Evolutionary conservation across 2,797 vertebrate species (phyloP).

Genomic region (Hemitrygon akajei): DNA sequence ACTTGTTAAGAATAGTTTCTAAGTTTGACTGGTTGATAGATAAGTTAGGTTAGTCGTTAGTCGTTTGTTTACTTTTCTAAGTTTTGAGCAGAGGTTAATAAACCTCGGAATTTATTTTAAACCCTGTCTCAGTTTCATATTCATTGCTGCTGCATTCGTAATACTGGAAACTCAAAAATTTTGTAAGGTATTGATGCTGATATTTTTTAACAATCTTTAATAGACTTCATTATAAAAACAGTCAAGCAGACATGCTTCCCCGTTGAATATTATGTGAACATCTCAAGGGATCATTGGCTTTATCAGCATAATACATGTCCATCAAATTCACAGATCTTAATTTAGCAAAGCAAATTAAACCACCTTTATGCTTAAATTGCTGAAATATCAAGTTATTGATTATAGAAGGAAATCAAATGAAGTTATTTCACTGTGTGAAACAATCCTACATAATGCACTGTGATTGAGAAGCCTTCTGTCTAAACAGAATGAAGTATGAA

Average conservation of each 20-base stretch:
- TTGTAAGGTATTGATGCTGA: too few relatives aligned
- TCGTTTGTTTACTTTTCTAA: too few relatives aligned
- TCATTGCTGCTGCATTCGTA: too few relatives aligned
- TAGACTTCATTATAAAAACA: not conserved
- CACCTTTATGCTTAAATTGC: not conserved
- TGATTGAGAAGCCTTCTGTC: not conserved
- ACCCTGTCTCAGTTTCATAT: too few relatives aligned
- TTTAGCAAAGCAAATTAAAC: not conserved
- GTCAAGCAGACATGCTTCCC: not conserved
- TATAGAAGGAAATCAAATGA: not conserved
- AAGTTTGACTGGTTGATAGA: too few relatives aligned
- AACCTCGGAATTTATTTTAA: too few relatives aligned
- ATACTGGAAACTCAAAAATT: not conserved
- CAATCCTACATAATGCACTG: not conserved
- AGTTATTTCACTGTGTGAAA: not conserved
- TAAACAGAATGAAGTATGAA: constrained; percentile 5
- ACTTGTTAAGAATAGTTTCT: too few relatives aligned
- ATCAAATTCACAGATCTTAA: not conserved
- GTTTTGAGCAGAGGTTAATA: too few relatives aligned
- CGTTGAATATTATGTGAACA: too few relatives aligned
- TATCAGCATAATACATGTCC: not conserved
- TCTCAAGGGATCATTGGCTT: not conserved
- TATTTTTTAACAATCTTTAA: not conserved
- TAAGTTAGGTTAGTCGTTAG: too few relatives aligned
- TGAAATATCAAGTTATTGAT: not conserved